Percentiles rank a stretch among this genome's conserved stretches.
These are phyloP conservation scores for Thaleichthys pacificus DNA, from an alignment of 2,797 vertebrate genomes.

Conservation along the genomic window DNA sequence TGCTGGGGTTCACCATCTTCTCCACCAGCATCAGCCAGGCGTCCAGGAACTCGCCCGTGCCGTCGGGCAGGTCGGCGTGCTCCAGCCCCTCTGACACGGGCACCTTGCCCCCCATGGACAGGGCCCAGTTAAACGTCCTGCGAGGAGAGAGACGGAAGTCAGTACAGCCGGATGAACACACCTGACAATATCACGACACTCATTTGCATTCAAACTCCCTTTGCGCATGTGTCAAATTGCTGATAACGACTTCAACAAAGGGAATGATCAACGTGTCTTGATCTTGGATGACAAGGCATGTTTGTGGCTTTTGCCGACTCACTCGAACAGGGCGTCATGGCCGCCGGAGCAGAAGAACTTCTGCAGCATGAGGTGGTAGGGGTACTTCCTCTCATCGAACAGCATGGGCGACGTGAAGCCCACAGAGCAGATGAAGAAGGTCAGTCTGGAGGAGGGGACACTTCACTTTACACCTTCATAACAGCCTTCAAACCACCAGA, in stretches of 20 bases:
- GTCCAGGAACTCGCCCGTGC: conserved; percentile 93
- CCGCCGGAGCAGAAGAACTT: conserved; percentile 97
- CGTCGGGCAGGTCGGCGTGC: conserved; percentile 90
- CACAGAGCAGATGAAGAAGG: conserved; percentile 97
- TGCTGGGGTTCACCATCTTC: conserved; percentile 98
- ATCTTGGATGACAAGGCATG: background rate
- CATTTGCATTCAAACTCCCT: background rate
- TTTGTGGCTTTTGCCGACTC: conserved; percentile 56
- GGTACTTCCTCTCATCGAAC: conserved; percentile 95
- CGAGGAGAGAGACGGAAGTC: conserved; percentile 11
- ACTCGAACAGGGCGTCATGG: conserved; percentile 96
- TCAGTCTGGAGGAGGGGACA: conserved; percentile 75
- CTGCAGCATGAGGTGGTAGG: conserved; percentile 96
- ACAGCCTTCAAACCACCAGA: background rate
- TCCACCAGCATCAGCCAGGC: conserved; percentile 98
- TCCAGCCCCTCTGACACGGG: conserved; percentile 91
- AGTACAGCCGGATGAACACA: background rate
- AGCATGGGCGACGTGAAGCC: conserved; percentile 97
- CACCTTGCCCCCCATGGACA: conserved; percentile 95
- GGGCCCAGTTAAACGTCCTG: conserved; percentile 95
- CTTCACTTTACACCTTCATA: background rate
- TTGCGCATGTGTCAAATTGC: background rate
- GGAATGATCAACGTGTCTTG: background rate
- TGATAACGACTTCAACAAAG: background rate
- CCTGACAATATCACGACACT: background rate